These are phyloP conservation scores for Mastomys natalensis DNA, from an alignment of 2,113 vertebrate species.

Conservation along the genomic window DNA sequence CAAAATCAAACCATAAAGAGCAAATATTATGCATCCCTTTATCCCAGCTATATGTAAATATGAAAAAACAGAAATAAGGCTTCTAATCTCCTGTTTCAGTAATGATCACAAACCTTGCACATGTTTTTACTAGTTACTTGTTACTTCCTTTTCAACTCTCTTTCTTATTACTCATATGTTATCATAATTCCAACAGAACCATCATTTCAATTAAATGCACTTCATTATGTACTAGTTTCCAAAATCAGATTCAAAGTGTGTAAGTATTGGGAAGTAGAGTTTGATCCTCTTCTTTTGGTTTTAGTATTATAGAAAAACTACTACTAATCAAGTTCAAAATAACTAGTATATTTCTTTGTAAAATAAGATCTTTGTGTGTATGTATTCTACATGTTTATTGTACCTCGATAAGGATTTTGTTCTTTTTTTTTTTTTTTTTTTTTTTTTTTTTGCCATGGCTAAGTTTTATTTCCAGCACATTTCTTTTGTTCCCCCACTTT, in stretches of 20 bases:
- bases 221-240: neutral
- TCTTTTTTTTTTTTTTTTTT: too few relatives aligned
- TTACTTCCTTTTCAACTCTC: neutral
- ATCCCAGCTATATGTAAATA: neutral
- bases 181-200: neutral
- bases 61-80: neutral
- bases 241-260: neutral
- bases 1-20: neutral
- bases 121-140: neutral
- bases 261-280: neutral
- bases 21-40: neutral
- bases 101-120: neutral
- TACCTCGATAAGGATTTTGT: too few relatives aligned
- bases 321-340: neutral
- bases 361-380: neutral
- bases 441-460: neutral
- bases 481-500: conserved; percentile 8
- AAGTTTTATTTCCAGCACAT: conserved; percentile 48
- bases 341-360: neutral
- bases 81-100: neutral
- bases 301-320: neutral
- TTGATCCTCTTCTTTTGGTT: neutral
- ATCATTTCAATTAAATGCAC: neutral
- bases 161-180: neutral
- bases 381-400: too few relatives aligned